Evolutionary conservation across 2,888 invertebrate species (phyloP).

Genomic region (Mimas tiliae): DNA sequence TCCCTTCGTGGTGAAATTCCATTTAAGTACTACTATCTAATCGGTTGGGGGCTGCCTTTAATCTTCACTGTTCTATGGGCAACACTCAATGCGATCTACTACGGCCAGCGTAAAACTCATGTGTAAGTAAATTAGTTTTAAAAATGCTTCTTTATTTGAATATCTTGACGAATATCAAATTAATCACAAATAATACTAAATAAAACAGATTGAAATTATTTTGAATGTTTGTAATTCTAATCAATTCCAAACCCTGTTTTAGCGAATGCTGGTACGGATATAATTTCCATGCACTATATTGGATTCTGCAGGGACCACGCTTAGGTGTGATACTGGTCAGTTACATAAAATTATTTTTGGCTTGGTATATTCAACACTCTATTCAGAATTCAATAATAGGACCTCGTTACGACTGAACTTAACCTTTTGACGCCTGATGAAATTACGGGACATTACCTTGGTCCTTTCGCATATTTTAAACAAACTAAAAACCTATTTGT

Average conservation of each 20-base stretch:
- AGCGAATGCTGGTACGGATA: constrained; percentile 93
- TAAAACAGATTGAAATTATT: too few species aligned
- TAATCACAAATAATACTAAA: too few species aligned
- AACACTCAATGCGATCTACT: constrained; percentile 78
- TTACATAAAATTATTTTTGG: constrained; percentile 34
- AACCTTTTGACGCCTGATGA: background rate
- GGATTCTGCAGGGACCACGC: constrained; percentile 96
- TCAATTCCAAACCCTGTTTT: constrained; percentile 37
- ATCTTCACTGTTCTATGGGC: constrained; percentile 89
- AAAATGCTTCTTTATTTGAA: too few species aligned
- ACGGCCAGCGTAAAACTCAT: constrained; percentile 56
- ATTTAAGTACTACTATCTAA: constrained; percentile 85
- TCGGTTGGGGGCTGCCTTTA: constrained; percentile 91
- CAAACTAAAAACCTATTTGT: too few species aligned
- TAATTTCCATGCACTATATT: constrained; percentile 91
- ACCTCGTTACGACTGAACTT: background rate
- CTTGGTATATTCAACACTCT: too few species aligned
- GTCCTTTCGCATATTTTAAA: too few species aligned
- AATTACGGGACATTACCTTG: too few species aligned
- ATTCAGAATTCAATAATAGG: too few species aligned
- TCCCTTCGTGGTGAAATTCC: constrained; percentile 86
- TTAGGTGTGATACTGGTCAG: constrained; percentile 91
- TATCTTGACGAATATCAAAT: too few species aligned
- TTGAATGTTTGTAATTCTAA: too few species aligned
- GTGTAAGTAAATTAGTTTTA: constrained; percentile 42